Conservation (phyloP, 1,140 invertebrate genomes). For the Pissodes strobi region DNA sequence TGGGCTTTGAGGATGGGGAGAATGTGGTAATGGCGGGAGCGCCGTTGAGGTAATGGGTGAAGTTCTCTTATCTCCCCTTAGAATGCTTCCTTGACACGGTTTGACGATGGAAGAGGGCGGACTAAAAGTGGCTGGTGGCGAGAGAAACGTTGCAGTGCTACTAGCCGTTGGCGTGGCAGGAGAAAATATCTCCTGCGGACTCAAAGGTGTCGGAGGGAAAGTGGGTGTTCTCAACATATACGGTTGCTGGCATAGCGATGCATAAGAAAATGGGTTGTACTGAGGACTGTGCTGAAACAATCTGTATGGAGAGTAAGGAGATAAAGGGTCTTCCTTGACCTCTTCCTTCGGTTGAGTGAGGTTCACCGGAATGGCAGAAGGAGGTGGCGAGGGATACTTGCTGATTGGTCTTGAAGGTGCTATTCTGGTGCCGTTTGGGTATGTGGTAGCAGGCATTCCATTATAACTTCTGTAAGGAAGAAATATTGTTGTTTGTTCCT, state of each 20-base stretch:
- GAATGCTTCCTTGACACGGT: slow-evolving; percentile 31
- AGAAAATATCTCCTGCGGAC: slow-evolving; percentile 51
- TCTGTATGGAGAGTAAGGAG: slow-evolving; percentile 39
- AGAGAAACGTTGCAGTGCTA: slow-evolving; percentile 49
- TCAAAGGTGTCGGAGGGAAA: slow-evolving; percentile 49
- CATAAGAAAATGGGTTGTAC: slow-evolving; percentile 41
- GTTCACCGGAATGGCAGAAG: slow-evolving; percentile 49
- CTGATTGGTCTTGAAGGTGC: slow-evolving; percentile 42
- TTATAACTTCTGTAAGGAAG: slow-evolving; percentile 49
- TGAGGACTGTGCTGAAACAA: slow-evolving; percentile 41
- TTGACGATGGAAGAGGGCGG: slow-evolving; percentile 47
- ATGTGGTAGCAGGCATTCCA: slow-evolving; percentile 45
- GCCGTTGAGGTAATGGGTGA: slow-evolving; percentile 19
- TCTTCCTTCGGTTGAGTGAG: slow-evolving; percentile 51
- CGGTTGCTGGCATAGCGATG: slow-evolving; percentile 45
- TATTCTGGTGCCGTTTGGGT: slow-evolving; percentile 50
- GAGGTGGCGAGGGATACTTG: slow-evolving; percentile 50
- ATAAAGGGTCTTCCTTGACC: slow-evolving; percentile 38
- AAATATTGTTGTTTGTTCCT: slow-evolving; percentile 28
- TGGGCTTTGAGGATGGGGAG: slow-evolving; percentile 28
- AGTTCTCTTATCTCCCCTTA: slow-evolving; percentile 39
- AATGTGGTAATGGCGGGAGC: slow-evolving; percentile 16
- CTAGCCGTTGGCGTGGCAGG: slow-evolving; percentile 47
- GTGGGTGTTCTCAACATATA: slow-evolving; percentile 42
- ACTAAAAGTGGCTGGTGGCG: slow-evolving; percentile 46